These are phyloP conservation scores for Paraplagusia blochii DNA, from an alignment of 2,113 vertebrate species.

Conservation along the genomic window DNA sequence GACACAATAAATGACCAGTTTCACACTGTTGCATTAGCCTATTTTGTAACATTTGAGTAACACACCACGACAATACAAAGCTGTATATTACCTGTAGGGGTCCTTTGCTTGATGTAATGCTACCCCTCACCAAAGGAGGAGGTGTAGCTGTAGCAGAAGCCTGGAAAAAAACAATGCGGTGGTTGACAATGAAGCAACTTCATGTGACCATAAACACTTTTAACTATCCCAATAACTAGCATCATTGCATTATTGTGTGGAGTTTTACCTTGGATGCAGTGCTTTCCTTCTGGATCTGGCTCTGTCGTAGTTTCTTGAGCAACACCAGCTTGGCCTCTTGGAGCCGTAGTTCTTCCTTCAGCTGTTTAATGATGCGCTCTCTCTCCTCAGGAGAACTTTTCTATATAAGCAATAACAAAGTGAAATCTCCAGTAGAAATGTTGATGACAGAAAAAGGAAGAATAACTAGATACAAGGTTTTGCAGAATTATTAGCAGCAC, in stretches of 20 bases:
- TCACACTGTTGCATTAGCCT: not conserved
- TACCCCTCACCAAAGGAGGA: conserved; percentile 88
- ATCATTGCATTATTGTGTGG: too few species aligned
- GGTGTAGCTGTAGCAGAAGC: conserved; percentile 84
- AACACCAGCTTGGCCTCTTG: conserved; percentile 96
- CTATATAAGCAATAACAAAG: conserved; percentile 55
- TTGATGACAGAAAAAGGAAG: too few species aligned
- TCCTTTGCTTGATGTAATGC: conserved; percentile 83
- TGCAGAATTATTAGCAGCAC: too few species aligned
- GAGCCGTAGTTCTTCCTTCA: conserved; percentile 91
- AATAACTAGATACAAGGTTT: too few species aligned
- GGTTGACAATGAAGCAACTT: not conserved
- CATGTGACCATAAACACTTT: not conserved
- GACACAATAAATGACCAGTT: not conserved
- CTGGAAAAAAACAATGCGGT: conserved; percentile 60
- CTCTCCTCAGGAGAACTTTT: conserved; percentile 90
- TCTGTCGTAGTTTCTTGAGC: conserved; percentile 94
- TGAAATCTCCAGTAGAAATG: not conserved
- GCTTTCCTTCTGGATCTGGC: conserved; percentile 94
- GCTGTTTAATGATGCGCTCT: conserved; percentile 87
- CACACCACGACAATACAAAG: not conserved
- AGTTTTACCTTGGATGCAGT: conserved; percentile 83
- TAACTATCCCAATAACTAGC: too few species aligned
- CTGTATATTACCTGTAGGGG: conserved; percentile 80
- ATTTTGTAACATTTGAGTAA: not conserved